Percentiles rank a stretch among this genome's conserved stretches.
Evolutionary conservation across 2,888 invertebrate species (phyloP).

Genomic region (Campopleginae sp.): DNA sequence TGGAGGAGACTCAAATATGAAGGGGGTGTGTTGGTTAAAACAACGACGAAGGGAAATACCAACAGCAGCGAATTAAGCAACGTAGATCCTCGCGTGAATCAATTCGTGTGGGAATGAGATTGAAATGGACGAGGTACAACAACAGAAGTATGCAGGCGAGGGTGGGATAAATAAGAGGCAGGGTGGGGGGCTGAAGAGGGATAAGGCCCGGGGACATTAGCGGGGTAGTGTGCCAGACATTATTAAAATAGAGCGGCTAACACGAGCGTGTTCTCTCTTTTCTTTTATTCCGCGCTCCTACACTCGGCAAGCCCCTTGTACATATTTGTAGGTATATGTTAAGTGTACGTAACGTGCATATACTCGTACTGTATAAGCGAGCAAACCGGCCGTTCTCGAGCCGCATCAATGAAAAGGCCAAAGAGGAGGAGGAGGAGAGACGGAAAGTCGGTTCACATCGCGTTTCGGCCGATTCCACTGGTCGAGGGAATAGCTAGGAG

Average conservation of each 20-base stretch:
- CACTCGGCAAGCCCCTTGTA: conserved; percentile 28
- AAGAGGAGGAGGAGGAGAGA: conserved; percentile 32
- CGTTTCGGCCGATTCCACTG: conserved; percentile 54
- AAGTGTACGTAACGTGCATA: neutral
- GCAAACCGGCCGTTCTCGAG: conserved; percentile 36
- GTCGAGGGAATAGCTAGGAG: conserved; percentile 35
- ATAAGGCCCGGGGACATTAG: conserved; percentile 76
- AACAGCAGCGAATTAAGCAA: conserved; percentile 48
- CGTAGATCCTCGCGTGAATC: conserved; percentile 62
- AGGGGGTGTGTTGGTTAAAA: conserved; percentile 37
- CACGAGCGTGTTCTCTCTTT: conserved; percentile 38
- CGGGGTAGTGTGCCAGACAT: conserved; percentile 82
- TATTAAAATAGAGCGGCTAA: conserved; percentile 78
- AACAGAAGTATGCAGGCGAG: neutral
- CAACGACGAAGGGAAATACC: conserved; percentile 18
- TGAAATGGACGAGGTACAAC: conserved; percentile 26
- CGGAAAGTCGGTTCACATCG: conserved; percentile 41
- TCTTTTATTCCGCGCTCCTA: conserved; percentile 35
- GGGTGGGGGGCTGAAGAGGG: conserved; percentile 45
- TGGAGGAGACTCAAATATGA: neutral
- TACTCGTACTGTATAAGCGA: conserved; percentile 32
- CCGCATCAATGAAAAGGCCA: conserved; percentile 60
- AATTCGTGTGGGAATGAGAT: conserved; percentile 58
- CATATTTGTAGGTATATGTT: conserved; percentile 15
- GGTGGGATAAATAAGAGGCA: conserved; percentile 12